Base-by-base conservation (phyloP, 2,797 vertebrate species). In the Gymnocypris eckloni region DNA sequence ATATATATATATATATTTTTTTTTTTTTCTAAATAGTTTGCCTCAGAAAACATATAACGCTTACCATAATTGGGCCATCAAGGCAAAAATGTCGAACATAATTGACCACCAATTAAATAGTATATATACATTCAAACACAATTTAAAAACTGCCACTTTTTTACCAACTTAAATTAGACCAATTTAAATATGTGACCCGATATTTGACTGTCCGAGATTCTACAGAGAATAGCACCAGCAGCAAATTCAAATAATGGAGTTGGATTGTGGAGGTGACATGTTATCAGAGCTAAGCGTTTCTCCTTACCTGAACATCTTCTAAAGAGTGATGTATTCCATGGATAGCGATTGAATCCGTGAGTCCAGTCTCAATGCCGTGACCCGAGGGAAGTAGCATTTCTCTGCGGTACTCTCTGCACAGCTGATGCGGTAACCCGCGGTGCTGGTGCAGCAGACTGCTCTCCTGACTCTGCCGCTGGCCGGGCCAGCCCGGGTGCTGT, bases 241-340 rank as follows among this genome's bases (percentile, higher is more conserved):
- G 67, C 37, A 41, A 71, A 71, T 43, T 5, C 39, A 18, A 54
- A 54, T 71, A 72, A 41, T 59, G 20, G 10, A 18, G 16, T 22
- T 69, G 64, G 50, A 9, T 16, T 12, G 22, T 37, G 39, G 50
- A 52, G 28, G 18, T 11, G 48, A n/a, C 81, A 43, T 52, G 33
- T 25, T 4, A 16, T 28, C 20, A 8, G 39, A 75, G 6, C 52
- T 33, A 41, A 41, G 11, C 4, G 50, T 61, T 67, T 48, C 9
- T 79, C 72, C 95, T 98, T 95, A 98, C 98, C 98, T 98, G 97
- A 89, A 99, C 98, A 84, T 99, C 98, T 94, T 99, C 98, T 95
- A 99, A 96, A 94, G 97, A 96, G 94, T 99, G 98, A 96, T 97
- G 97, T 97, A 99, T 97, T 95, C 97, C 97, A 93, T 99, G 98